phyloP scores from a whole-genome alignment of 2,113 vertebrate species.

The Cinclus cinclus region DNA sequence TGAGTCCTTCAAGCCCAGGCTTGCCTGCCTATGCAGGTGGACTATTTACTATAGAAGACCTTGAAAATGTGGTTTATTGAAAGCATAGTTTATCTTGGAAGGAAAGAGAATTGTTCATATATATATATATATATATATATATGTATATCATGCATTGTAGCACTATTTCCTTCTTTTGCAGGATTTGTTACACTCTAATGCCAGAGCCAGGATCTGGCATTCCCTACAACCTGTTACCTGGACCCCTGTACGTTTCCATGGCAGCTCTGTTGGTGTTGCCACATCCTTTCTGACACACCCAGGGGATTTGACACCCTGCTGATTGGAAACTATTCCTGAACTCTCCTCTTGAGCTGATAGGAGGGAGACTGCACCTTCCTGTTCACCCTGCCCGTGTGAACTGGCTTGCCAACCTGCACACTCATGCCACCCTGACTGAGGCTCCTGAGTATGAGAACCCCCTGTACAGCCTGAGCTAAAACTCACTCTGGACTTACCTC shows the following conservation, averaged over 20 bases:
- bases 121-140: too few species aligned
- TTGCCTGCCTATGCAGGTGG: neutral
- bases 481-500: neutral
- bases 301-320: neutral
- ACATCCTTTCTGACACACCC: neutral
- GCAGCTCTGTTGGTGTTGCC: neutral
- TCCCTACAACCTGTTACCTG: neutral
- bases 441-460: accelerated
- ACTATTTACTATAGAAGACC: neutral
- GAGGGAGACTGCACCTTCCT: neutral
- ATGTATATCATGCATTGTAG: neutral
- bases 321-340: neutral
- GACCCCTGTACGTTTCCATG: neutral
- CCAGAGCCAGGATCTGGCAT: neutral
- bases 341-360: neutral
- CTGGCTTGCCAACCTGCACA: accelerated
- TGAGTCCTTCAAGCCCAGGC: neutral
- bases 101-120: neutral
- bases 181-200: neutral
- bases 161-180: neutral
- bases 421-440: neutral
- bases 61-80: neutral
- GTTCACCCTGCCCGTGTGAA: neutral
- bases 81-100: neutral
- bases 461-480: neutral